phyloP scores from a whole-genome alignment of 2,113 vertebrate species.

The Petrocephalus zakoni region DNA sequence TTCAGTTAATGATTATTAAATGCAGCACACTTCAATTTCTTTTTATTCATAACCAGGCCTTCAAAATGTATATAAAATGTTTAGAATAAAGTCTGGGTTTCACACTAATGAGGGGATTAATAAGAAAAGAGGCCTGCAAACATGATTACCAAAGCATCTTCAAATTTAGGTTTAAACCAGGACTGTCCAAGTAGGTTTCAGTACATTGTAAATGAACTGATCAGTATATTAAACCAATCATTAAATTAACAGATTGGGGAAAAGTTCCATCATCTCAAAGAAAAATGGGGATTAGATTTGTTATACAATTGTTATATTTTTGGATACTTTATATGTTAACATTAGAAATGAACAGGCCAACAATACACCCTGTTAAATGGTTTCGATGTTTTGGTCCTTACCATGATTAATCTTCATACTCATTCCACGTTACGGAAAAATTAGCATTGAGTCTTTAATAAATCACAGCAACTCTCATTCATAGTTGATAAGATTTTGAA shows the following conservation, averaged over 20 bases:
- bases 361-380: background rate
- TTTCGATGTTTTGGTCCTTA: slow-evolving; percentile 28
- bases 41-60: background rate
- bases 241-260: background rate
- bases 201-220: background rate
- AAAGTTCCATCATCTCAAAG: background rate
- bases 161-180: background rate
- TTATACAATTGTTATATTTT: slow-evolving; percentile 1
- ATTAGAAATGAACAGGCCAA: background rate
- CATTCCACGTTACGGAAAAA: background rate
- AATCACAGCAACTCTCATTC: slow-evolving; percentile 15
- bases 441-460: slow-evolving; percentile 27
- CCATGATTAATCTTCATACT: slow-evolving; percentile 38
- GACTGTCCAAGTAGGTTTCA: background rate
- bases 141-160: background rate
- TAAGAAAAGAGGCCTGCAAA: background rate
- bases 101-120: background rate
- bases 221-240: background rate
- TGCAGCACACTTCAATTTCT: background rate
- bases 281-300: background rate
- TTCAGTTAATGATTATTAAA: background rate
- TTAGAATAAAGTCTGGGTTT: background rate
- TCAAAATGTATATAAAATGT: background rate
- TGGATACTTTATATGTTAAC: background rate
- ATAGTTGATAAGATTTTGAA: slow-evolving; percentile 32